Evolutionary conservation across 1,140 invertebrate species (phyloP).

Genomic region (Drosophila persimilis): DNA sequence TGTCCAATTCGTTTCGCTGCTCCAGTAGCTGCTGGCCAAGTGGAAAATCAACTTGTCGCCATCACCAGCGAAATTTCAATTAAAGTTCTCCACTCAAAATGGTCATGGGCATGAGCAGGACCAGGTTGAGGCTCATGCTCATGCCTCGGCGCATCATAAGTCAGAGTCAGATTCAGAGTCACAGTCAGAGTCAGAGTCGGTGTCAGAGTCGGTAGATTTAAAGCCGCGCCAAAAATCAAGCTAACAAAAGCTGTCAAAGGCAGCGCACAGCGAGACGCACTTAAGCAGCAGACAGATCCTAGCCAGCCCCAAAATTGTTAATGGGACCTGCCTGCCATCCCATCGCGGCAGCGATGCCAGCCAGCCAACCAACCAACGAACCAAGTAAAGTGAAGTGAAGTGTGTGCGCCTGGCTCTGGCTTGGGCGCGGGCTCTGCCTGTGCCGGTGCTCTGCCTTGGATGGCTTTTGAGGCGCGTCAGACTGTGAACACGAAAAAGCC

Average conservation of each 20-base stretch:
- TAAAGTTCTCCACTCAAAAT: conserved; percentile 57
- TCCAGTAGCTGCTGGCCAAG: conserved; percentile 33
- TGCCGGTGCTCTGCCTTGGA: conserved; percentile 25
- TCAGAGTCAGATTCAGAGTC: neutral
- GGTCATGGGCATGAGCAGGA: conserved; percentile 22
- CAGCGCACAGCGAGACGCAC: conserved; percentile 51
- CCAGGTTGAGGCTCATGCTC: neutral
- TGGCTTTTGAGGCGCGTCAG: conserved; percentile 69
- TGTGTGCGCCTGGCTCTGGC: conserved; percentile 47
- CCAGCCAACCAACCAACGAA: neutral
- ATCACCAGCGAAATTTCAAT: conserved; percentile 69
- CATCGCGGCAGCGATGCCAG: neutral
- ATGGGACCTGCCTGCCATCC: conserved; percentile 54
- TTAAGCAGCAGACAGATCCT: conserved; percentile 67
- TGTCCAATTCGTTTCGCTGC: conserved; percentile 77
- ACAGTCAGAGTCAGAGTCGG: conserved; percentile 13
- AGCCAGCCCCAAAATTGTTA: conserved; percentile 70
- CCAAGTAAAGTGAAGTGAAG: conserved; percentile 57
- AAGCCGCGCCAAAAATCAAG: conserved; percentile 51
- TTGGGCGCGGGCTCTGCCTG: neutral
- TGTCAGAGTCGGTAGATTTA: conserved; percentile 37
- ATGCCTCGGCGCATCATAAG: conserved; percentile 37
- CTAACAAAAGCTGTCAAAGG: conserved; percentile 72
- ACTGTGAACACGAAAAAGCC: conserved; percentile 77
- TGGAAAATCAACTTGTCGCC: conserved; percentile 80